Percentiles rank a stretch among this genome's conserved stretches.
Conservation (phyloP, 2,113 vertebrate genomes). For the Ophiodon elongatus region DNA sequence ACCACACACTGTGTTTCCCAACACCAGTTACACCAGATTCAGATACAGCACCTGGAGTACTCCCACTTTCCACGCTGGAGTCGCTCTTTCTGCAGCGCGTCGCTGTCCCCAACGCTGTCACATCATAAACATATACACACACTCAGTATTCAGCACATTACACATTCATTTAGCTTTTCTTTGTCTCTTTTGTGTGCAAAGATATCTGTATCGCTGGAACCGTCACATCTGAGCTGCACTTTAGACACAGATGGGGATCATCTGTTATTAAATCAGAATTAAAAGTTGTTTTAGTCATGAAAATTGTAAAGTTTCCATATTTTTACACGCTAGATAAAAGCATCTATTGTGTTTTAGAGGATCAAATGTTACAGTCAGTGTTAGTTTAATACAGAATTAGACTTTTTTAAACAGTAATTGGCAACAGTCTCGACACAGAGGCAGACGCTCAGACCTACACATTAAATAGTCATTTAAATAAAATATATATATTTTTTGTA, state of each 20-base stretch:
- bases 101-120: conserved; percentile 31
- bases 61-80: conserved; percentile 8
- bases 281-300: not conserved
- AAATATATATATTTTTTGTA: too few relatives aligned
- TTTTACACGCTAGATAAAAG: not conserved
- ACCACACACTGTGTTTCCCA: conserved; percentile 5
- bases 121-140: conserved; percentile 47
- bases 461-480: too few relatives aligned
- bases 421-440: conserved; percentile 3
- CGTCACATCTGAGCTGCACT: not conserved
- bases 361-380: too few relatives aligned
- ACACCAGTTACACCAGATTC: conserved; percentile 21
- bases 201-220: not conserved
- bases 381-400: not conserved
- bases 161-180: not conserved
- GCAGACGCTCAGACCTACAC: too few relatives aligned
- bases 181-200: not conserved
- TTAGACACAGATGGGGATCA: not conserved
- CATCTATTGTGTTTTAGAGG: not conserved
- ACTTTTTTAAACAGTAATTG: conserved; percentile 22
- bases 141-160: too few relatives aligned
- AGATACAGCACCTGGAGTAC: conserved; percentile 64
- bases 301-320: not conserved
- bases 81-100: conserved; percentile 6
- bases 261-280: not conserved